phyloP scores from a whole-genome alignment of 2,888 invertebrate species.

The Perithous albicinctus region DNA sequence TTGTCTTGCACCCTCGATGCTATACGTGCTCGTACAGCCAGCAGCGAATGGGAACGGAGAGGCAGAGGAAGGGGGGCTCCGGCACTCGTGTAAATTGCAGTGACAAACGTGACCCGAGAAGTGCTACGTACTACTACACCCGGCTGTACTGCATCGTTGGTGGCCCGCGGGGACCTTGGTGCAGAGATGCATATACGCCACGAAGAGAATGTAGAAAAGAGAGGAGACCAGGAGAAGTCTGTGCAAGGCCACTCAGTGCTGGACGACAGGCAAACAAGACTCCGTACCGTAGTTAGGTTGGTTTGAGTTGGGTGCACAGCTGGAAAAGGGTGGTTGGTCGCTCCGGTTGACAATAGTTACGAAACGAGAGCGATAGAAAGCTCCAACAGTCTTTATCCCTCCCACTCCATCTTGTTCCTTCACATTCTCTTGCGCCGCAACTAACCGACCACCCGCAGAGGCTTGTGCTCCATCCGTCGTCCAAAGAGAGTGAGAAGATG shows the following conservation, averaged over 20 bases:
- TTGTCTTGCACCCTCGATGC: conserved; percentile 13
- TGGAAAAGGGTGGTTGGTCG: neutral
- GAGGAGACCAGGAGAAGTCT: neutral
- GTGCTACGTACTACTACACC: conserved; percentile 13
- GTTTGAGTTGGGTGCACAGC: conserved; percentile 6
- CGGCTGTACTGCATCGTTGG: conserved; percentile 20
- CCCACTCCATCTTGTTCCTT: neutral
- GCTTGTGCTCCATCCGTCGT: neutral
- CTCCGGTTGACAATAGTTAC: conserved; percentile 10
- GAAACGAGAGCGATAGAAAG: conserved; percentile 4
- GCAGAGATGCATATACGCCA: conserved; percentile 14
- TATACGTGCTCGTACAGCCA: conserved; percentile 36
- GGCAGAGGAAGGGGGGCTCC: conserved; percentile 4
- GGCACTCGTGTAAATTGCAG: conserved; percentile 61
- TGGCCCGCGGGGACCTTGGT: conserved; percentile 17
- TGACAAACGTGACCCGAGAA: conserved; percentile 45
- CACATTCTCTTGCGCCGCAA: neutral
- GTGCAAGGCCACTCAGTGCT: neutral
- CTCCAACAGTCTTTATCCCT: neutral
- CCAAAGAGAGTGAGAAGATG: neutral
- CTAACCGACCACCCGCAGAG: conserved; percentile 12
- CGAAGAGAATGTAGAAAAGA: conserved; percentile 1
- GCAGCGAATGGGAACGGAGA: conserved; percentile 5
- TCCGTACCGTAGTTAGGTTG: neutral
- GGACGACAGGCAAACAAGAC: neutral